Percentiles rank a stretch among this genome's conserved stretches.
phyloP scores from a whole-genome alignment of 2,797 vertebrate genomes.

The Aldrovandia affinis region DNA sequence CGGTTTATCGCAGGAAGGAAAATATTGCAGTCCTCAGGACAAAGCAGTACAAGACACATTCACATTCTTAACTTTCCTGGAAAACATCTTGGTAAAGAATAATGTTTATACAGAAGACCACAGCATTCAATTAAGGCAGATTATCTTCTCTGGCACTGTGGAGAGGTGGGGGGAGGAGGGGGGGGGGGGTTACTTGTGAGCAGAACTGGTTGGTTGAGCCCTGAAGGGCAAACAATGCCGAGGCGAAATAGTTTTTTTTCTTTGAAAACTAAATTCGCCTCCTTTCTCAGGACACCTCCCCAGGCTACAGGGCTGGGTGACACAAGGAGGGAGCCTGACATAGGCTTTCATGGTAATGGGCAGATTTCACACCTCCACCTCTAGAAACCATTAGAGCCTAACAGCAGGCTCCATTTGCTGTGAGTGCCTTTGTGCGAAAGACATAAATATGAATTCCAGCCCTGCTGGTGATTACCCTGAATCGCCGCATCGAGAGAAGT shows the following conservation, averaged over 20 bases:
- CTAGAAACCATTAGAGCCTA: conserved; percentile 36
- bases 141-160: conserved; percentile 11
- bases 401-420: conserved; percentile 13
- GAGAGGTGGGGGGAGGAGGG: neutral
- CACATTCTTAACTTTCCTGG: neutral
- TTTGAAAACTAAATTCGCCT: conserved; percentile 27
- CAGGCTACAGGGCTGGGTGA: neutral
- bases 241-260: neutral
- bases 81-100: neutral
- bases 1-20: neutral
- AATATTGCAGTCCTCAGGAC: neutral
- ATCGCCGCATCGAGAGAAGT: conserved; percentile 16
- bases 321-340: conserved; percentile 20
- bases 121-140: conserved; percentile 5
- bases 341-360: conserved; percentile 34
- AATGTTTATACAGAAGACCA: neutral
- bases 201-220: conserved; percentile 4
- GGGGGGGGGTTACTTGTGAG: conserved; percentile 12
- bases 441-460: conserved; percentile 37
- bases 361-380: conserved; percentile 45
- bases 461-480: conserved; percentile 10
- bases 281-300: conserved; percentile 17
- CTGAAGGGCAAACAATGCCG: conserved; percentile 19
- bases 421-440: conserved; percentile 20
- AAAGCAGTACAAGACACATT: neutral